Evolutionary conservation across 2,113 vertebrate species (phyloP).

Genomic region (Sphyrna mokarran): DNA sequence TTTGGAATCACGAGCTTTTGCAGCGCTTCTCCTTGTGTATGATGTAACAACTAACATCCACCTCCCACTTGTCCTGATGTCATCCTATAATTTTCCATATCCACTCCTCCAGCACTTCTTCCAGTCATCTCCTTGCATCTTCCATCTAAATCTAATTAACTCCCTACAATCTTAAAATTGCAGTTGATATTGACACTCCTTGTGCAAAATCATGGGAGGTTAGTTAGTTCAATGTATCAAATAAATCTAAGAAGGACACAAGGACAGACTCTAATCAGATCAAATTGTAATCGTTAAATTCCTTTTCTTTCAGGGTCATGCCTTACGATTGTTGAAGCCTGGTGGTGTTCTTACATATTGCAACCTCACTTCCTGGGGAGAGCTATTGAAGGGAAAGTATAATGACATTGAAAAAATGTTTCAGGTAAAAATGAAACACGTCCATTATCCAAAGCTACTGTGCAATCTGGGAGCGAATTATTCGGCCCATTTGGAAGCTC

Average conservation of each 20-base stretch:
- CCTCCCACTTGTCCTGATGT: not conserved
- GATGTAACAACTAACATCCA: no score
- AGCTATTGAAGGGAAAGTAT: constrained; percentile 76
- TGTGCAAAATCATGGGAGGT: not conserved
- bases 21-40: no score
- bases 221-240: not conserved
- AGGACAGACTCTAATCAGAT: not conserved
- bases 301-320: constrained; percentile 62
- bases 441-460: not conserved
- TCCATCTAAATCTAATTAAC: not conserved
- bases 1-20: no score
- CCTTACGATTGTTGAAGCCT: constrained; percentile 75
- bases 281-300: not conserved
- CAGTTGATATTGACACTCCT: not conserved
- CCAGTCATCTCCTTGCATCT: not conserved
- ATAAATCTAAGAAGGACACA: not conserved
- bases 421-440: constrained; percentile 58
- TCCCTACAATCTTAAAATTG: not conserved
- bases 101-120: no score
- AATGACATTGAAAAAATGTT: constrained; percentile 84
- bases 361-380: constrained; percentile 96
- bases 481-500: not conserved
- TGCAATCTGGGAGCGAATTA: not conserved
- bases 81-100: no score
- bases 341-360: constrained; percentile 91